Evolutionary conservation across 2,113 vertebrate genomes (phyloP).

Genomic region (Caracal caracal): DNA sequence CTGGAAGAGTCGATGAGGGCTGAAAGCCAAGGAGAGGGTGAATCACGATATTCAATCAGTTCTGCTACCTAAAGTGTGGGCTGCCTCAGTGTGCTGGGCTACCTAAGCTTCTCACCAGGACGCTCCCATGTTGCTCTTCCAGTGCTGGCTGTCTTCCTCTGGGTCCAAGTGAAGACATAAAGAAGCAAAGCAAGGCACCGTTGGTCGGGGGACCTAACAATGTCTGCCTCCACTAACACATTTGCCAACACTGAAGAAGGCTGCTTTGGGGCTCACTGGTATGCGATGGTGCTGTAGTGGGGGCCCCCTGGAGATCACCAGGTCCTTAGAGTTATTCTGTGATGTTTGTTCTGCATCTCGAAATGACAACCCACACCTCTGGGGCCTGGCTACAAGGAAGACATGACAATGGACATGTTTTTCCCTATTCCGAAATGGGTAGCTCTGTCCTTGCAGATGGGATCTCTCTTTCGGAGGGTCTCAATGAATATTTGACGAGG

Average conservation of each 20-base stretch:
- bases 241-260: background rate
- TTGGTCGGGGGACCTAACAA: too few species aligned
- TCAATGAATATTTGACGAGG: background rate
- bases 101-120: background rate
- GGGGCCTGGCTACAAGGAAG: background rate
- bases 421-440: background rate
- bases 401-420: background rate
- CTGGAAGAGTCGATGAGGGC: conserved; percentile 8
- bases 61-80: conserved; percentile 61
- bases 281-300: background rate
- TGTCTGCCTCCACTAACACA: background rate
- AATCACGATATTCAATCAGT: conserved; percentile 23
- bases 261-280: background rate
- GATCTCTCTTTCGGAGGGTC: background rate
- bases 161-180: background rate
- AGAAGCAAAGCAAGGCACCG: background rate
- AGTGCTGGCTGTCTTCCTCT: background rate
- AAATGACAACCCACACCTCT: background rate
- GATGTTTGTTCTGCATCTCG: background rate
- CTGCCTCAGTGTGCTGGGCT: background rate
- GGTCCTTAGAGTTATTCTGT: background rate
- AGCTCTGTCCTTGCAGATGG: background rate
- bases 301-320: background rate
- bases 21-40: background rate
- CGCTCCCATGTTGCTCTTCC: background rate